Base-by-base conservation (phyloP, 1,140 invertebrate genomes). In the Brachystomella parvula region DNA sequence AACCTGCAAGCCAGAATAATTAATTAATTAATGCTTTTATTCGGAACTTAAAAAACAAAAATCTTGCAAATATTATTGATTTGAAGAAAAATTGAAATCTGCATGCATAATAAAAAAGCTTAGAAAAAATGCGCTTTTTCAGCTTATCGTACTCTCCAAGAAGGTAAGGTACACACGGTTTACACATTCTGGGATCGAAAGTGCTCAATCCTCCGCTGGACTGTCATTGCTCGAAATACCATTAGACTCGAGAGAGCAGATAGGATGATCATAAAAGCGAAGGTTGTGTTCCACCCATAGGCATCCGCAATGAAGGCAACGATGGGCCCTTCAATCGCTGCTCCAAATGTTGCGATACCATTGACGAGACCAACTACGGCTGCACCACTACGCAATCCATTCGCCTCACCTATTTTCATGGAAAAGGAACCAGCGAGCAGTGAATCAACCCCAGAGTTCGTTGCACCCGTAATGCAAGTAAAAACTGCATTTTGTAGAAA, bases 391-490 rank as follows among this genome's bases (percentile, higher is more conserved):
- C 78, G 78, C 65, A 75, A 73, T 21, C 79, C 80, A 68, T 81
- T 77, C 21, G 74, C 76, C 69, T 81, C 78, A 24, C 81, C 82
- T 15, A 83, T 72, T 64, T 79, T 77, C 61, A 79, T 77, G 29
- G 81, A 77, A 26, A 83, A 74, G 24, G 80, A 77, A 3, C 80
- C 81, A 65, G 72, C 72, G 2, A 73, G 67, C n/a, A 83, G 73
- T n/a, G 77, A 75, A 73, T 83, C 82, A n/a, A 81, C 78, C 12
- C 80, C 81, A 68, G 80, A 80, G 66, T 82, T 81, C 47, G 79
- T 79, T 6, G 77, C 77, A 21, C 82, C 82, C 61, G 79, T 78
- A n/a, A 82, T 53, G 21, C 79, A 74, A 72, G 82, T 76, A 61
- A 81, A 80, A 1, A 78, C 6, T 21, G 74, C 73, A 71, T 82